phyloP scores from a whole-genome alignment of 2,888 invertebrate genomes.

The Gasteruption jaculator region DNA sequence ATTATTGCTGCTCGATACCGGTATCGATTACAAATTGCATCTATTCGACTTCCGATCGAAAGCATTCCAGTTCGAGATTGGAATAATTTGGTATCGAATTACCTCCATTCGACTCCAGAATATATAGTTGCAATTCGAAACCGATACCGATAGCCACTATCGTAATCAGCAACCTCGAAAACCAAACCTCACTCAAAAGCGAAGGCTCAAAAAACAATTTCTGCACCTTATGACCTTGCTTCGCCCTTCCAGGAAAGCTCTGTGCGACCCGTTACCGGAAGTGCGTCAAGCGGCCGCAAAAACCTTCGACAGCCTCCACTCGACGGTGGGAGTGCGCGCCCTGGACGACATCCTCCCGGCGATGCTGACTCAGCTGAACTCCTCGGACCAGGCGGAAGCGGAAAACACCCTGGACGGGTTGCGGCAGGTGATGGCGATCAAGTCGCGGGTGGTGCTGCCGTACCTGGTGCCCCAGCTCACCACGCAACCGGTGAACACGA shows the following conservation, averaged over 20 bases:
- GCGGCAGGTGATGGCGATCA: constrained; percentile 95
- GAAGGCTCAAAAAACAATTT: no score
- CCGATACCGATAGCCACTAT: no score
- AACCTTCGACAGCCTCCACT: constrained; percentile 94
- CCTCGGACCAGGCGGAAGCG: constrained; percentile 73
- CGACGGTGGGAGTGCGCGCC: constrained; percentile 88
- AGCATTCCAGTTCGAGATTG: no score
- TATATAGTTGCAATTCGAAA: no score
- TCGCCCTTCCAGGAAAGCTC: constrained; percentile 62
- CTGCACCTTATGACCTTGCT: no score
- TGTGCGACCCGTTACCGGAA: constrained; percentile 90
- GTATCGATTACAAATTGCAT: no score
- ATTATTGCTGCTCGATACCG: no score
- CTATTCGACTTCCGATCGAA: no score
- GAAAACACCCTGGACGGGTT: constrained; percentile 94
- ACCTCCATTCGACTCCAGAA: no score
- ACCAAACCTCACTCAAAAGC: no score
- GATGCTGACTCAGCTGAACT: constrained; percentile 77
- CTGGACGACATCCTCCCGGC: constrained; percentile 94
- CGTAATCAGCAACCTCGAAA: no score
- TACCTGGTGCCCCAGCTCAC: constrained; percentile 94
- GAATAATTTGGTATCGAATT: no score
- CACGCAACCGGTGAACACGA: constrained; percentile 83
- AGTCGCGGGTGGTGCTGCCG: constrained; percentile 91
- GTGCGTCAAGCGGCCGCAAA: constrained; percentile 93